These are phyloP conservation scores for Eidolon helvum DNA, from an alignment of 2,113 vertebrate genomes.

Conservation along the genomic window DNA sequence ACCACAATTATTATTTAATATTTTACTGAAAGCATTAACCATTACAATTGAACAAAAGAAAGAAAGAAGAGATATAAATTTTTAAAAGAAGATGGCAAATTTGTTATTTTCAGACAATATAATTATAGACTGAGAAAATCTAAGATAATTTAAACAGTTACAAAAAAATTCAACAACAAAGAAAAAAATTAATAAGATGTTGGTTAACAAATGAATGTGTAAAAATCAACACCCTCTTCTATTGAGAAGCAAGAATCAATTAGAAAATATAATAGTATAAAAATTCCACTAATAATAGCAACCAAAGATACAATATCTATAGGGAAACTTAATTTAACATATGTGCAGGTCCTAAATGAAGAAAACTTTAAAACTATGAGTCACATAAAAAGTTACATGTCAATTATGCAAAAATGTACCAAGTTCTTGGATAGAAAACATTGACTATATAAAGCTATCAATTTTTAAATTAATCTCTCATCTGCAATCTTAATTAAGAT, in stretches of 20 bases:
- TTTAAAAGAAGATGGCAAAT: neutral
- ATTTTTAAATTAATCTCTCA: neutral
- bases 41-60: neutral
- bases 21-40: neutral
- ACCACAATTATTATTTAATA: neutral
- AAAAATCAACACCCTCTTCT: neutral
- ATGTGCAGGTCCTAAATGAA: neutral
- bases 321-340: neutral
- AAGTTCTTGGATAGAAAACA: neutral
- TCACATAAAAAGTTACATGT: neutral
- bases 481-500: neutral
- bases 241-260: slow-evolving; percentile 4
- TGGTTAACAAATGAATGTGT: neutral
- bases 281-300: neutral
- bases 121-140: neutral
- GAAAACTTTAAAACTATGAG: neutral
- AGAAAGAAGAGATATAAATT: neutral
- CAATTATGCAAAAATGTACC: neutral
- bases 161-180: neutral
- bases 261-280: neutral
- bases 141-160: neutral
- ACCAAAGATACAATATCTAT: neutral
- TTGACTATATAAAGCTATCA: neutral
- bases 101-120: neutral
- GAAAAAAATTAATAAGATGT: neutral